Evolutionary conservation across 2,888 invertebrate species (phyloP).

Genomic region (Pandemis cinnamomeana): DNA sequence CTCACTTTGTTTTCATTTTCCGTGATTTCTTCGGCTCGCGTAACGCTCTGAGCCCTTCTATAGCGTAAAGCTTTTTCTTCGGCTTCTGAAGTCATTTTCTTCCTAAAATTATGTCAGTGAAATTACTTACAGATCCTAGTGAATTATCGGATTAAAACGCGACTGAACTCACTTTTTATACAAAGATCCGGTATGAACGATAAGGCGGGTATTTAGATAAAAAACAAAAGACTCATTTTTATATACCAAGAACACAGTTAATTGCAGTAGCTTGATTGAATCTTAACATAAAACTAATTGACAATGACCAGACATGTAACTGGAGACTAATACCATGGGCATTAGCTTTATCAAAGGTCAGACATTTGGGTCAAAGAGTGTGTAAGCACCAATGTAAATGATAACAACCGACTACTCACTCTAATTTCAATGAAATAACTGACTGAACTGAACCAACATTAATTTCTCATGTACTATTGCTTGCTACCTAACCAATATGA

Average conservation of each 20-base stretch:
- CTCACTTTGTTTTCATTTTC: constrained; percentile 91
- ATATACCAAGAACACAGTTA: constrained; percentile 1
- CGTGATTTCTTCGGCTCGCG: constrained; percentile 94
- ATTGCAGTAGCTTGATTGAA: not conserved
- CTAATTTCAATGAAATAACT: not conserved
- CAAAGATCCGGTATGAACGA: constrained; percentile 38
- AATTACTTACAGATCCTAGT: not conserved
- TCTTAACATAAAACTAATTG: constrained; percentile 12
- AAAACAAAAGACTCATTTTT: not conserved
- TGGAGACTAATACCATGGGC: constrained; percentile 27
- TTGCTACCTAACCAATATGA: not conserved
- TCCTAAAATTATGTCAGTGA: not conserved
- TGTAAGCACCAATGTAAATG: constrained; percentile 26
- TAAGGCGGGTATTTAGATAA: constrained; percentile 40
- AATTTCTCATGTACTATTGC: too few relatives aligned
- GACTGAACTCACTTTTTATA: constrained; percentile 19
- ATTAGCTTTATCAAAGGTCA: constrained; percentile 40
- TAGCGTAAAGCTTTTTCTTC: constrained; percentile 85
- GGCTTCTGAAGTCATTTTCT: constrained; percentile 66
- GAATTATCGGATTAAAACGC: not conserved
- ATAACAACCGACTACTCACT: constrained; percentile 9
- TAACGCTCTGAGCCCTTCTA: constrained; percentile 93
- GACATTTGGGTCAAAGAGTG: constrained; percentile 35
- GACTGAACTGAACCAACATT: not conserved
- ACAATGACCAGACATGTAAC: constrained; percentile 30